Conservation (phyloP, 2,797 vertebrate species). For the Acrossocheilus wenchowensis region DNA sequence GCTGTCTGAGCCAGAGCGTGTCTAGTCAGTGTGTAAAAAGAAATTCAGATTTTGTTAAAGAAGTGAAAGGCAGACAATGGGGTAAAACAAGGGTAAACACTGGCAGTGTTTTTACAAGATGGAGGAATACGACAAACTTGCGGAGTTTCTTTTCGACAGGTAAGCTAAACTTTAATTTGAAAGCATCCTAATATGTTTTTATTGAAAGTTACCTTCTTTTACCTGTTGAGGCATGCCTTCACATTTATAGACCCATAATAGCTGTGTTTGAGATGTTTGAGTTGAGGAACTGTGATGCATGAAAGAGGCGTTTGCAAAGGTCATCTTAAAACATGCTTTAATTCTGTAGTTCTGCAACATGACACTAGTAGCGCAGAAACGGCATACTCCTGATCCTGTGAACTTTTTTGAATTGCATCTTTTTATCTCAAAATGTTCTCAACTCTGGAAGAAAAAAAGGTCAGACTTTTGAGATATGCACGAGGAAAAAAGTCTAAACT, state of each 20-base stretch:
- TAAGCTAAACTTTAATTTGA: background rate
- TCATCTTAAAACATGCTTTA: background rate
- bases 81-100: background rate
- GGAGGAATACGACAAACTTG: background rate
- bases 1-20: background rate
- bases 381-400: background rate
- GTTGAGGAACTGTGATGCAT: background rate
- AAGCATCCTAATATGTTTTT: background rate
- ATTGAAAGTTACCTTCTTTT: background rate
- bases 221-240: background rate
- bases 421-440: too few species aligned
- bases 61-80: background rate
- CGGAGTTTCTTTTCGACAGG: background rate
- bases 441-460: too few species aligned
- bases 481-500: background rate
- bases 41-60: background rate
- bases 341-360: background rate
- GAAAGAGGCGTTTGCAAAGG: background rate
- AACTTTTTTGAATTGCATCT: background rate
- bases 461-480: background rate
- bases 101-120: background rate
- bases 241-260: background rate
- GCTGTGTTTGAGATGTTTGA: background rate
- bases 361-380: background rate
- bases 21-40: background rate